A percentile compares a stretch with the other conserved stretches of the same genome.
Conservation (phyloP, 2,888 invertebrate species). For the Rhynchonema sp. region DNA sequence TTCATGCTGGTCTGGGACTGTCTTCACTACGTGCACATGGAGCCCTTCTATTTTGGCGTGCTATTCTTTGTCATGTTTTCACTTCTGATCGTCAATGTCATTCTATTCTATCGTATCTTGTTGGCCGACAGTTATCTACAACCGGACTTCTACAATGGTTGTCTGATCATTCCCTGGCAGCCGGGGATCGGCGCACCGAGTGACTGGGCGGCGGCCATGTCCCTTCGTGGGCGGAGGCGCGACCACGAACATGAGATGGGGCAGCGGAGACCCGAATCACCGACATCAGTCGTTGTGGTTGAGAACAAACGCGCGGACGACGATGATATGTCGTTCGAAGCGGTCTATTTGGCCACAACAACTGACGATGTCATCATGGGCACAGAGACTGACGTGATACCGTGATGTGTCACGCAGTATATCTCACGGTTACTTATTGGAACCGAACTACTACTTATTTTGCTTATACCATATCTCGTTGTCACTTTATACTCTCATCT, state of each 20-base stretch:
- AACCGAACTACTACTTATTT: too few relatives aligned
- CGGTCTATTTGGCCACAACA: background rate
- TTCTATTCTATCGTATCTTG: slow-evolving; percentile 22
- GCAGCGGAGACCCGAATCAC: background rate
- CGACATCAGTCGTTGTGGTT: background rate
- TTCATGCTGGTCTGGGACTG: slow-evolving; percentile 19
- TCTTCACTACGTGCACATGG: background rate
- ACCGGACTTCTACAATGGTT: background rate
- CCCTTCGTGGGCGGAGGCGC: too few relatives aligned
- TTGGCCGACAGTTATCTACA: slow-evolving; percentile 22
- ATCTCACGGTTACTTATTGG: too few relatives aligned
- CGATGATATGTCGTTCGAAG: background rate
- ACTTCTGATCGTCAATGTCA: slow-evolving; percentile 10
- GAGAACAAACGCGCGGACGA: background rate
- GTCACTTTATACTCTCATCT: too few relatives aligned
- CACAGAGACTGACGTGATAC: background rate
- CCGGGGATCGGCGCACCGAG: background rate
- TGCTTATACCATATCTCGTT: too few relatives aligned
- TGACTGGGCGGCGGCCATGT: background rate
- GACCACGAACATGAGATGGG: too few relatives aligned
- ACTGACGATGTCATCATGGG: background rate
- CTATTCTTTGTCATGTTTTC: background rate
- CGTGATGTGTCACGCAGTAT: too few relatives aligned
- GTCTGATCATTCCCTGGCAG: background rate
- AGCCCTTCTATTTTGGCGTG: background rate